Percentiles rank a stretch among this genome's conserved stretches.
phyloP scores from a whole-genome alignment of 2,888 invertebrate genomes.

The Stenoptilia bipunctidactyla region DNA sequence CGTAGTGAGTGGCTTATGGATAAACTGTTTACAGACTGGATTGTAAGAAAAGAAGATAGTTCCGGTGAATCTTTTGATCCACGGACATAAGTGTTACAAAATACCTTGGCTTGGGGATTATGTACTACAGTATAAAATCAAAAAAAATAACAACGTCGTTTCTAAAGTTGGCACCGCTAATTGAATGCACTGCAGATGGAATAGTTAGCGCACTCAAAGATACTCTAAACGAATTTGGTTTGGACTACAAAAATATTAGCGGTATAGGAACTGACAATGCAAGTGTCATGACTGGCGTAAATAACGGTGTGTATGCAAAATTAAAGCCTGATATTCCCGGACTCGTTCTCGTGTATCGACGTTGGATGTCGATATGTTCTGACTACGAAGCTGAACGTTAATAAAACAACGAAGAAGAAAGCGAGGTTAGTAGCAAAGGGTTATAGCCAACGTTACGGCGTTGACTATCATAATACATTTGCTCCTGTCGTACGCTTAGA shows the following conservation, averaged over 20 bases:
- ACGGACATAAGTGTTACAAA: no score
- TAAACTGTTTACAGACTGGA: no score
- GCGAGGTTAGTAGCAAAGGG: background rate
- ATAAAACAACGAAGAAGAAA: slow-evolving; percentile 1
- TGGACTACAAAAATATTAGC: background rate
- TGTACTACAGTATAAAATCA: no score
- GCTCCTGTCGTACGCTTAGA: background rate
- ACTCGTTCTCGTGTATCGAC: background rate
- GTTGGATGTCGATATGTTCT: slow-evolving; percentile 1
- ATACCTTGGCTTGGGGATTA: no score
- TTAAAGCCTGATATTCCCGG: slow-evolving; percentile 4
- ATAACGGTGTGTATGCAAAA: slow-evolving; percentile 3
- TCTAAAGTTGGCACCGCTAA: no score
- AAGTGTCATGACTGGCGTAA: slow-evolving; percentile 5
- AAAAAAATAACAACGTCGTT: no score
- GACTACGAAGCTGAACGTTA: background rate
- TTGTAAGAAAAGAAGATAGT: no score
- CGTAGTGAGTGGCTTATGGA: no score
- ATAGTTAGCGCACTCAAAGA: no score
- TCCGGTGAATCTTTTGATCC: no score
- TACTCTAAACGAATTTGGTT: background rate
- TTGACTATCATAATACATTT: background rate
- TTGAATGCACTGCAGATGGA: no score
- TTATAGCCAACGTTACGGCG: background rate
- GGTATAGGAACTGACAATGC: slow-evolving; percentile 5